phyloP scores from a whole-genome alignment of 2,113 vertebrate genomes.

The Alectura lathami region DNA sequence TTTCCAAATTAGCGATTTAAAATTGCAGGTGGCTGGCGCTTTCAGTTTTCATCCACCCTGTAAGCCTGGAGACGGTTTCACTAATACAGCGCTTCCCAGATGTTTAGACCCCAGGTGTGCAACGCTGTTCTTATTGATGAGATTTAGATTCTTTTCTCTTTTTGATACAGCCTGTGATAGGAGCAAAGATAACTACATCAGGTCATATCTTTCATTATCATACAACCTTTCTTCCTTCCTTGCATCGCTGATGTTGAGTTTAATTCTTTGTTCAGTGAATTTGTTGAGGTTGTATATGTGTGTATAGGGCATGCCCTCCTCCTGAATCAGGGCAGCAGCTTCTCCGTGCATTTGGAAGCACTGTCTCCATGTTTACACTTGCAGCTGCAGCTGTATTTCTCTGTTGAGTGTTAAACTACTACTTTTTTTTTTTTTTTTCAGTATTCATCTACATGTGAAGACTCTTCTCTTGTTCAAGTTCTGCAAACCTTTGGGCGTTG shows the following conservation, averaged over 20 bases:
- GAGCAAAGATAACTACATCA: background rate
- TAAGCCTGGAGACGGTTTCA: constrained; percentile 20
- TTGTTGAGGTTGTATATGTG: background rate
- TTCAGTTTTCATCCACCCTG: constrained; percentile 27
- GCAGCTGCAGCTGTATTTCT: background rate
- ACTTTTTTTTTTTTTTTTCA: background rate
- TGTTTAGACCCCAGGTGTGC: constrained; percentile 52
- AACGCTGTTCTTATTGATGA: constrained; percentile 21
- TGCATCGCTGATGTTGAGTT: background rate
- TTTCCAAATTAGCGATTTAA: background rate
- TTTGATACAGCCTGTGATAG: background rate
- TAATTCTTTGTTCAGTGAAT: background rate
- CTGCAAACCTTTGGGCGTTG: background rate
- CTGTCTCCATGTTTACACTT: background rate
- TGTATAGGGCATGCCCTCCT: background rate
- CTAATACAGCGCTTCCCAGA: constrained; percentile 41
- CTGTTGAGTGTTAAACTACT: background rate
- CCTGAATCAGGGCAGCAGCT: background rate
- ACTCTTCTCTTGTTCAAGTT: background rate
- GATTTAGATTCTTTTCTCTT: constrained; percentile 24
- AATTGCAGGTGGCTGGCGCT: constrained; percentile 45
- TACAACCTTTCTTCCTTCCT: constrained; percentile 5
- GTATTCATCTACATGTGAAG: background rate
- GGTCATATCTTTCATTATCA: constrained; percentile 9
- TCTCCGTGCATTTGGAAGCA: background rate